Evolutionary conservation across 2,888 invertebrate species (phyloP).

Genomic region (Dioctria linearis): DNA sequence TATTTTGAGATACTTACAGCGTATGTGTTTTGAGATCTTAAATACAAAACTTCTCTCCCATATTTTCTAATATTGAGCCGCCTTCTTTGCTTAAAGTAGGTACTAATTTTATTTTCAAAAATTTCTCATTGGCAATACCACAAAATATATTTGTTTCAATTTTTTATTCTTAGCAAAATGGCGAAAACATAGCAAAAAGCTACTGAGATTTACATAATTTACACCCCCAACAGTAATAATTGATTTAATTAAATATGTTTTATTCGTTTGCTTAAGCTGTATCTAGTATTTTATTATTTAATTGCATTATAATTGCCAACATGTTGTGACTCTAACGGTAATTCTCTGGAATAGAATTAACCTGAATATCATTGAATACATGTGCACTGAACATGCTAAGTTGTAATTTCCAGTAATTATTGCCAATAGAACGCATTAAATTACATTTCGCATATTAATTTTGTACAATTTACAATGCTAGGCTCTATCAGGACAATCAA

Average conservation of each 20-base stretch:
- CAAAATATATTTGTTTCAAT: too few species aligned
- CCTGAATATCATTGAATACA: neutral
- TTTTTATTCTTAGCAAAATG: too few species aligned
- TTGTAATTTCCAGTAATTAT: conserved; percentile 32
- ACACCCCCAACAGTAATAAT: neutral
- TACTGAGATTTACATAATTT: too few species aligned
- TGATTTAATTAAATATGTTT: conserved; percentile 1
- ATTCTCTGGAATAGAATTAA: neutral
- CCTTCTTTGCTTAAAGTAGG: too few species aligned
- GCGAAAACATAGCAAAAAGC: too few species aligned
- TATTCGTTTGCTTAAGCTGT: neutral
- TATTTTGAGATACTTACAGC: too few species aligned
- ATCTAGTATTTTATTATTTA: neutral
- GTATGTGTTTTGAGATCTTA: too few species aligned
- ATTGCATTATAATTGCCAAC: neutral
- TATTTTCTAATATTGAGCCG: too few species aligned
- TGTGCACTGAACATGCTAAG: conserved; percentile 16
- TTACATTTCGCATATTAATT: neutral
- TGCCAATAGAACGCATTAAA: conserved; percentile 24
- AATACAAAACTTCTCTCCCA: too few species aligned
- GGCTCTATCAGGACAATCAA: neutral
- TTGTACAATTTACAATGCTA: neutral
- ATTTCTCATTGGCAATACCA: too few species aligned
- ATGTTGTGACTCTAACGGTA: neutral
- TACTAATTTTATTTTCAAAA: too few species aligned